Evolutionary conservation across 2,113 vertebrate genomes (phyloP).

Genomic region (Ciconia boyciana): DNA sequence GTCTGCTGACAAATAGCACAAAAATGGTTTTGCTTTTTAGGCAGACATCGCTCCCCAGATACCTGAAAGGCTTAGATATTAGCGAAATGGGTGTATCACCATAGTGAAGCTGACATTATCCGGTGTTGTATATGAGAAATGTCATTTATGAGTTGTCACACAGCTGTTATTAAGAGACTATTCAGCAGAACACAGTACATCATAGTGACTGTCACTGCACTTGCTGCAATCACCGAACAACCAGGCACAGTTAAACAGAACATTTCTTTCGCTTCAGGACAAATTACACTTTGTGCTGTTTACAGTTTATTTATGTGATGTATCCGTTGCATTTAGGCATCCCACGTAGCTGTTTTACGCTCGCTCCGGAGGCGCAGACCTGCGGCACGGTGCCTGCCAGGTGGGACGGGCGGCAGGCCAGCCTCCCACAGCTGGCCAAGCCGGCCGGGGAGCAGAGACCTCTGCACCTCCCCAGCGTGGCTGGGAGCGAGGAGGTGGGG

Average conservation of each 20-base stretch:
- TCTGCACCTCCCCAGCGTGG: neutral
- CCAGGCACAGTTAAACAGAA: neutral
- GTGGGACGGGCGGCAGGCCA: neutral
- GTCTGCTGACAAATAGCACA: neutral
- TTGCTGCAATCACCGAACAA: neutral
- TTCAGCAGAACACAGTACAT: neutral
- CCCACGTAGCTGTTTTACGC: neutral
- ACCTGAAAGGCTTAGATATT: neutral
- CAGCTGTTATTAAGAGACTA: neutral
- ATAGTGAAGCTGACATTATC: neutral
- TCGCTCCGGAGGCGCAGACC: neutral
- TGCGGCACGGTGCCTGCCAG: rapidly evolving
- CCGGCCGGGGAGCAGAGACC: neutral
- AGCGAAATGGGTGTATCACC: neutral
- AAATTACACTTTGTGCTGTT: neutral
- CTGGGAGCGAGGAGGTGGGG: neutral
- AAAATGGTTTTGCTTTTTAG: neutral
- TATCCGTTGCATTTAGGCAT: neutral
- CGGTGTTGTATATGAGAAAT: neutral
- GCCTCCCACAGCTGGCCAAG: neutral
- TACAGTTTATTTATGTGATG: neutral
- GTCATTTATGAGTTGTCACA: constrained; percentile 10
- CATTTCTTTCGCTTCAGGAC: neutral
- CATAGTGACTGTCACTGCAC: neutral
- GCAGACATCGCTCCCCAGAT: neutral